phyloP scores from a whole-genome alignment of 2,888 invertebrate species.

The Protodeltote pygarga region DNA sequence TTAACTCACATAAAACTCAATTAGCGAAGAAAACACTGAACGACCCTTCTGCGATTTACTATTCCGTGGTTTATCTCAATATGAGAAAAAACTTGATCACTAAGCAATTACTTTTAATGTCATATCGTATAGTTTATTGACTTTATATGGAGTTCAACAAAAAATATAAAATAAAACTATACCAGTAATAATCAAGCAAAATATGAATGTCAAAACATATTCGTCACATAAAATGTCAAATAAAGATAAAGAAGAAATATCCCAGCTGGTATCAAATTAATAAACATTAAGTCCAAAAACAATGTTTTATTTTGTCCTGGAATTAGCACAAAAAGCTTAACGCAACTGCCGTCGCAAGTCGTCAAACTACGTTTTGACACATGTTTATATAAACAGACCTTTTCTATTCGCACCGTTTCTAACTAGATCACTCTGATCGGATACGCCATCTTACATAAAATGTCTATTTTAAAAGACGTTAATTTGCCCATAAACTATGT shows the following conservation, averaged over 20 bases:
- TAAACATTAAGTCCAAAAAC: too few species aligned
- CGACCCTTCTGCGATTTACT: conserved; percentile 8
- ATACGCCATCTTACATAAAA: conserved; percentile 36
- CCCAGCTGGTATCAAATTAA: background rate
- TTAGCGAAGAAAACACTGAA: too few species aligned
- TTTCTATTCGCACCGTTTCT: conserved; percentile 1
- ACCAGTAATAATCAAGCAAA: conserved; percentile 8
- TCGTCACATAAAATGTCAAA: too few species aligned
- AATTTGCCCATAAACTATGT: conserved; percentile 48
- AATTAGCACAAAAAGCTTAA: too few species aligned
- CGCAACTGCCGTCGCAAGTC: too few species aligned
- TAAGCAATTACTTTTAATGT: conserved; percentile 40
- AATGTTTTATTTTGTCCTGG: too few species aligned
- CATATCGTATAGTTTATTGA: conserved; percentile 23
- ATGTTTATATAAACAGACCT: conserved; percentile 1
- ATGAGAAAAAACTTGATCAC: conserved; percentile 32
- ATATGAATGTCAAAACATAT: too few species aligned
- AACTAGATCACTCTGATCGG: conserved; percentile 16
- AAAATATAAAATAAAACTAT: conserved; percentile 6
- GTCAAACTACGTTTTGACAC: background rate
- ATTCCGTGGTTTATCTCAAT: background rate
- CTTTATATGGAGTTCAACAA: conserved; percentile 27
- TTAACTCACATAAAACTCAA: too few species aligned
- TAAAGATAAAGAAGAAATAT: background rate
- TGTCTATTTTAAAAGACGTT: conserved; percentile 37